Evolutionary conservation across 1,140 invertebrate genomes (phyloP).

Genomic region (Bombus superbus): DNA sequence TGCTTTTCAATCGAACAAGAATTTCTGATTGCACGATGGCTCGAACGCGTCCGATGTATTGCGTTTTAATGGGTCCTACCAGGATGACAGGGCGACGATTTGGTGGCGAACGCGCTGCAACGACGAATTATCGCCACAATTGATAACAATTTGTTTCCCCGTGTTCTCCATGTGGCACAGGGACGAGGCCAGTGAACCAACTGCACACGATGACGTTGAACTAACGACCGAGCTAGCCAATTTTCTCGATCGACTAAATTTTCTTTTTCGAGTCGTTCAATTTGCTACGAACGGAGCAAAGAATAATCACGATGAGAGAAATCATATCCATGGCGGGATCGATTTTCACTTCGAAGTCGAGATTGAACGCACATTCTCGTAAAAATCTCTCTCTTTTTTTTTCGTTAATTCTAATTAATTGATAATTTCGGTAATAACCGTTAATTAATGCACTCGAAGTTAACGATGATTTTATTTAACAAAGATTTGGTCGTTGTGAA

Average conservation of each 20-base stretch:
- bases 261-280: neutral
- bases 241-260: neutral
- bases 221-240: neutral
- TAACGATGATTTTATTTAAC: no score
- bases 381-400: no score
- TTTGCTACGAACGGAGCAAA: neutral
- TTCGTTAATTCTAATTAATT: no score
- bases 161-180: constrained; percentile 14
- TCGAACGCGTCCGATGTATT: neutral
- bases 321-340: neutral
- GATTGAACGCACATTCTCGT: no score
- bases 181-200: constrained; percentile 40
- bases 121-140: constrained; percentile 43
- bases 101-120: neutral
- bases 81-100: neutral
- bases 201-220: neutral
- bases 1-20: neutral
- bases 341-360: neutral
- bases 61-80: neutral
- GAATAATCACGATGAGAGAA: neutral
- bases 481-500: no score
- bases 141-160: constrained; percentile 57
- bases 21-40: neutral
- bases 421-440: no score
- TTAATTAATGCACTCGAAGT: no score